phyloP scores from a whole-genome alignment of 2,888 invertebrate species.

The Drosophila greeni region DNA sequence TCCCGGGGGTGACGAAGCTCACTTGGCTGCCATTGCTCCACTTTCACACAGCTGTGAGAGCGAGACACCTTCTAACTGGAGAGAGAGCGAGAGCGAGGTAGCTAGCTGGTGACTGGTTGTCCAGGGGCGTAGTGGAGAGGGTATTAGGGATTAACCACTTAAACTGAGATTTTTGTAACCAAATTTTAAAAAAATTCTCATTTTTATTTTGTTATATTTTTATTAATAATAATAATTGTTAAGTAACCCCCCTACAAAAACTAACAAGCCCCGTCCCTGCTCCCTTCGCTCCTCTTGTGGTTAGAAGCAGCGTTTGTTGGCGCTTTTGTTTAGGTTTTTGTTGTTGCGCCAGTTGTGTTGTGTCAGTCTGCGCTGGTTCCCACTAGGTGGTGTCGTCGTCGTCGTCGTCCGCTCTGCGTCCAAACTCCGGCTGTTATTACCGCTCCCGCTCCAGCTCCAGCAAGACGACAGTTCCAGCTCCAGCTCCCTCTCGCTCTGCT shows the following conservation, averaged over 20 bases:
- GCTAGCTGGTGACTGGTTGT: not conserved
- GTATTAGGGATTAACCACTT: not conserved
- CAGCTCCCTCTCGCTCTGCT: not conserved
- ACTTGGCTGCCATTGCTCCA: slow-evolving; percentile 53
- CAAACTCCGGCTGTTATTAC: slow-evolving; percentile 8
- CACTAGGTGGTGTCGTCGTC: slow-evolving; percentile 62
- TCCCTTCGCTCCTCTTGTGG: slow-evolving; percentile 19
- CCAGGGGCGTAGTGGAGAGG: slow-evolving; percentile 8
- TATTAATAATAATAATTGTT: too few species aligned
- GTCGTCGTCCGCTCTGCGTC: slow-evolving; percentile 34
- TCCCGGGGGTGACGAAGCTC: slow-evolving; percentile 40
- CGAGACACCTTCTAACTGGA: slow-evolving; percentile 15
- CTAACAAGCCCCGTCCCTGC: not conserved
- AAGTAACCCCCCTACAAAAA: not conserved
- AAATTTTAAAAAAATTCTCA: not conserved
- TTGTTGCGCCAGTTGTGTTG: slow-evolving; percentile 41
- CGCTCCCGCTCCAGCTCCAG: slow-evolving; percentile 5
- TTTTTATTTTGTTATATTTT: too few species aligned
- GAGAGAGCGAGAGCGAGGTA: slow-evolving; percentile 10
- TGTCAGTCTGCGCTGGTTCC: slow-evolving; percentile 54
- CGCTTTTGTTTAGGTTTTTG: slow-evolving; percentile 41
- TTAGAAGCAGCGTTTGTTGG: slow-evolving; percentile 33
- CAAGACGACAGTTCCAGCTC: not conserved
- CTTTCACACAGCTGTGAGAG: slow-evolving; percentile 48
- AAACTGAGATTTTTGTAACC: not conserved